Conservation (phyloP, 53 echinoderm and acorn worm species). For the Antedon mediterranea region DNA sequence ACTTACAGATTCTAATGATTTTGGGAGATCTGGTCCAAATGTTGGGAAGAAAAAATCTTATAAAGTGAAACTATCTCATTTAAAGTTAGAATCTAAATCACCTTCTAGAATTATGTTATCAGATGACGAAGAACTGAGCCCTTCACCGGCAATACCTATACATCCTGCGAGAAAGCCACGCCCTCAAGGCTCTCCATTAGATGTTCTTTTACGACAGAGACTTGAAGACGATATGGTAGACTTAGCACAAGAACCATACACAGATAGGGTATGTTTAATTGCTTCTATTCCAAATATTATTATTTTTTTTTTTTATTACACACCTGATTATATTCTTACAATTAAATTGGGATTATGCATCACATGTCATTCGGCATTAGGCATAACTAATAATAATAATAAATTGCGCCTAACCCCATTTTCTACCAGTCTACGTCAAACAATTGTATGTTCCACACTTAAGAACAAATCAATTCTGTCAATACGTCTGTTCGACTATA, state of each 20-base stretch:
- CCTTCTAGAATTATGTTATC: not conserved
- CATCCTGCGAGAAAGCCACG: slow-evolving; percentile 4
- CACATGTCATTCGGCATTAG: no score
- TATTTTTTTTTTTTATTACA: no score
- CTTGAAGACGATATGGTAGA: slow-evolving; percentile 73
- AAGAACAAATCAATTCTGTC: no score
- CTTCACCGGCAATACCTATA: not conserved
- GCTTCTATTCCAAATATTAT: no score
- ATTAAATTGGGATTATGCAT: no score
- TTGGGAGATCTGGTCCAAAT: not conserved
- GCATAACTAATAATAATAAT: no score
- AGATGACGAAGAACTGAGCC: not conserved
- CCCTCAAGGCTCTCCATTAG: slow-evolving; percentile 27
- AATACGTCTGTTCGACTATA: no score
- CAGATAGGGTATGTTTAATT: slow-evolving; percentile 84
- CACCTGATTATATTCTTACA: no score
- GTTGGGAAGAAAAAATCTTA: not conserved
- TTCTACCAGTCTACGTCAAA: no score
- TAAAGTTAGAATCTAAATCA: not conserved
- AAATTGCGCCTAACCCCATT: no score
- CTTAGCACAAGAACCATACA: slow-evolving; percentile 71
- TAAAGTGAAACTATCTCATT: not conserved
- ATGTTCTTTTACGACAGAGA: slow-evolving; percentile 49
- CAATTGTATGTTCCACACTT: no score
- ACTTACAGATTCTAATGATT: not conserved